phyloP scores from a whole-genome alignment of 2,888 invertebrate species.

The Melanotus villosus region DNA sequence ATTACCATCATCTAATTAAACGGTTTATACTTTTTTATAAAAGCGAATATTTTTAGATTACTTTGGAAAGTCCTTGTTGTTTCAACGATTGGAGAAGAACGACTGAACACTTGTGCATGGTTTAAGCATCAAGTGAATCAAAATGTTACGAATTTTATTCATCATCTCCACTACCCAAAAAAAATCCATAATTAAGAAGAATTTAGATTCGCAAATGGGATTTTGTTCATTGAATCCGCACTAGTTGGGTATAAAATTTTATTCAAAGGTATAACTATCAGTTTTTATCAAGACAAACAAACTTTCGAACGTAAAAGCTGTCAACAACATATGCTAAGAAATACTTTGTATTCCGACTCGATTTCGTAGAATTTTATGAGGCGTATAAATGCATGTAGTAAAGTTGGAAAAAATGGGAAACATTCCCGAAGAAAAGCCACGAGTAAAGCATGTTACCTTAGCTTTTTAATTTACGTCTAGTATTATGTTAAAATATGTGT shows the following conservation, averaged over 20 bases:
- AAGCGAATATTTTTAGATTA: neutral
- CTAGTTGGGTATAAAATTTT: too few relatives aligned
- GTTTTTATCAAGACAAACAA: conserved; percentile 15
- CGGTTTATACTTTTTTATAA: neutral
- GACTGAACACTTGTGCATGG: too few relatives aligned
- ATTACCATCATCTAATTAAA: conserved; percentile 5
- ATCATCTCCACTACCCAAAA: too few relatives aligned
- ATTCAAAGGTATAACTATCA: too few relatives aligned
- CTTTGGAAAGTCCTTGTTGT: neutral
- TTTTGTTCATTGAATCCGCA: too few relatives aligned
- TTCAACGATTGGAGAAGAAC: too few relatives aligned
- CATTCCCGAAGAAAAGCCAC: neutral
- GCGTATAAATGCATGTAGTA: conserved; percentile 19
- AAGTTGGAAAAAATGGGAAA: conserved; percentile 6
- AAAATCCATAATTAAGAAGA: too few relatives aligned
- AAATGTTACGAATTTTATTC: too few relatives aligned
- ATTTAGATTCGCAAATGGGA: too few relatives aligned
- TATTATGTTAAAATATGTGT: too few relatives aligned
- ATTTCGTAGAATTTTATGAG: conserved; percentile 20
- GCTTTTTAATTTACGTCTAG: neutral
- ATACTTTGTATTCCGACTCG: conserved; percentile 20
- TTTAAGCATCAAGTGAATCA: too few relatives aligned
- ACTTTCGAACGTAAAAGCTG: conserved; percentile 14
- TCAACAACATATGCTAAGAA: conserved; percentile 22
- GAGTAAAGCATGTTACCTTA: neutral